phyloP scores from a whole-genome alignment of 1,140 invertebrate genomes.

The Cryptotermes secundus region DNA sequence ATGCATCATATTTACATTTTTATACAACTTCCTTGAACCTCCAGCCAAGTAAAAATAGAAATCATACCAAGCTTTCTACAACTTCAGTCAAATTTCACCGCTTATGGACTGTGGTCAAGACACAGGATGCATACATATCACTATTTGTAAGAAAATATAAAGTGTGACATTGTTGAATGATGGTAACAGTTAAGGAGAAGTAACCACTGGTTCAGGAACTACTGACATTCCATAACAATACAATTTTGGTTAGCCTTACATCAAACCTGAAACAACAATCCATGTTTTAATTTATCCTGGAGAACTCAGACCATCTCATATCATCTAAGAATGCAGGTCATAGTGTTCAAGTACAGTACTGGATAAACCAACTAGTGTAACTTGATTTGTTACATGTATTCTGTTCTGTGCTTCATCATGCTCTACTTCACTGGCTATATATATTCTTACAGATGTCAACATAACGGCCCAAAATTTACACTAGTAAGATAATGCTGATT shows the following conservation, averaged over 20 bases:
- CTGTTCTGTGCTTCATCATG: too few species aligned
- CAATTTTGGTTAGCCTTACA: neutral
- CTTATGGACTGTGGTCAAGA: neutral
- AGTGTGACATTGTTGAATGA: neutral
- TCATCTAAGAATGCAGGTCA: too few species aligned
- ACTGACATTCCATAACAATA: neutral
- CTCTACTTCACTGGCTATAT: too few species aligned
- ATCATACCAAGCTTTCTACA: neutral
- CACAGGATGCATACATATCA: neutral
- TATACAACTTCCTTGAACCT: neutral
- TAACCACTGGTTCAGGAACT: neutral
- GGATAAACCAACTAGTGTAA: too few species aligned
- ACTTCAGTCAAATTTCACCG: neutral
- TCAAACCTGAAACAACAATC: neutral
- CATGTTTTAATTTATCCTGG: neutral
- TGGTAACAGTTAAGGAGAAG: neutral
- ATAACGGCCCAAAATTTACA: too few species aligned
- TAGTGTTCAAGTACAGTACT: too few species aligned
- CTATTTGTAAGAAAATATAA: neutral
- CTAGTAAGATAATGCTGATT: too few species aligned
- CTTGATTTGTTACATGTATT: too few species aligned
- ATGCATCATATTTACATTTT: neutral
- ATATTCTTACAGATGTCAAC: too few species aligned
- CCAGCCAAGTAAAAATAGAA: neutral
- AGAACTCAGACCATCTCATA: too few species aligned